Percentiles rank a stretch among this genome's conserved stretches.
Evolutionary conservation across 2,888 invertebrate genomes (phyloP).

Genomic region (Bhutanitis thaidina): DNA sequence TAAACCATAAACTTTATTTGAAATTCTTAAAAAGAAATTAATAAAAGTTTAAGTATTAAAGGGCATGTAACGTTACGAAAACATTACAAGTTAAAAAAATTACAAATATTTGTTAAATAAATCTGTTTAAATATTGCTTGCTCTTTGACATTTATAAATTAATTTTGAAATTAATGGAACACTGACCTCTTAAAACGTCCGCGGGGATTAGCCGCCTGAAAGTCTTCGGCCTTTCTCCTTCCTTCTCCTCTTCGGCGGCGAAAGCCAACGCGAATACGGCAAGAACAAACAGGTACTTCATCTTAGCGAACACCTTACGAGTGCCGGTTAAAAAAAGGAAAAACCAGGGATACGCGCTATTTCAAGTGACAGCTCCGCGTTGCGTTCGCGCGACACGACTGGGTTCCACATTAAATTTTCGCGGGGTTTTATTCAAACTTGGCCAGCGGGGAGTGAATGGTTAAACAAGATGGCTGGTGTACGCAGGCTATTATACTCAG

Average conservation of each 20-base stretch:
- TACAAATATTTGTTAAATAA: too few species aligned
- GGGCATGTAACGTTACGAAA: too few species aligned
- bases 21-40: too few species aligned
- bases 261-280: constrained; percentile 76
- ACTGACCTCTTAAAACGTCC: constrained; percentile 92
- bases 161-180: constrained; percentile 15
- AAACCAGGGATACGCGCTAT: constrained; percentile 44
- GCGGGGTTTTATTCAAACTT: constrained; percentile 57
- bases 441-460: constrained; percentile 59
- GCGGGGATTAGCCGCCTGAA: constrained; percentile 92
- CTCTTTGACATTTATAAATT: background rate
- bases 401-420: constrained; percentile 51
- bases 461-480: constrained; percentile 32
- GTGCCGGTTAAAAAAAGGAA: constrained; percentile 41
- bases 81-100: too few species aligned
- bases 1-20: too few species aligned
- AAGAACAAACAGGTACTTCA: constrained; percentile 78
- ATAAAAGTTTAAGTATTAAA: too few species aligned
- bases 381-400: constrained; percentile 57
- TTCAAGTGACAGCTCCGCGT: constrained; percentile 43
- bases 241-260: constrained; percentile 77
- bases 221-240: constrained; percentile 83
- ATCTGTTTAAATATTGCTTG: background rate
- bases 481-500: constrained; percentile 12
- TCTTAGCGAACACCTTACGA: constrained; percentile 58